Percentiles rank a stretch among this genome's conserved stretches.
Evolutionary conservation across 2,113 vertebrate species (phyloP).

Genomic region (Sinocyclocheilus maitianheensis): DNA sequence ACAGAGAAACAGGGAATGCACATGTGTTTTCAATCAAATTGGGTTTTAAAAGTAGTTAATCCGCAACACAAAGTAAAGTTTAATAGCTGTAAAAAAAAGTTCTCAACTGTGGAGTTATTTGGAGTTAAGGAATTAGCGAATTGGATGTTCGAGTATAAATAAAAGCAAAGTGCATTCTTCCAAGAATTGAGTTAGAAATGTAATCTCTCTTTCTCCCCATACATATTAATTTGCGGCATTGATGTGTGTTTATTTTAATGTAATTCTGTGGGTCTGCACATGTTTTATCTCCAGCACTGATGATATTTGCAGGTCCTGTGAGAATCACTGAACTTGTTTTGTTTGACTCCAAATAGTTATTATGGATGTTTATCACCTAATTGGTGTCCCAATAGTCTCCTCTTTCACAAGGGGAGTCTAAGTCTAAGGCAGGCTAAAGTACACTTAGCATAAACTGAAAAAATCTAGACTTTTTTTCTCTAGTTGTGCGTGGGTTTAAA

Average conservation of each 20-base stretch:
- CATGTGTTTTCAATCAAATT: constrained; percentile 1
- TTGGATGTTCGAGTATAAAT: background rate
- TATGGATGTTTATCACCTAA: constrained; percentile 28
- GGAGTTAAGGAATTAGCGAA: background rate
- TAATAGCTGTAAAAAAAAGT: background rate
- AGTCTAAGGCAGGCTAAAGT: constrained; percentile 4
- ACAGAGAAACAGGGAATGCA: background rate
- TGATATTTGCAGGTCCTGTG: constrained; percentile 1
- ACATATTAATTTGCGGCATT: background rate
- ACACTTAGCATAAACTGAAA: background rate
- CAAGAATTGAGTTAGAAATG: background rate
- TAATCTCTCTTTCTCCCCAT: background rate
- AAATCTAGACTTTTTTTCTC: background rate
- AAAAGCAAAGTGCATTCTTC: background rate
- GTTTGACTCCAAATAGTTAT: constrained; percentile 16
- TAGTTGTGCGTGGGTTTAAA: background rate
- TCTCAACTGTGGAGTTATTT: background rate
- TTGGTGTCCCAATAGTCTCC: background rate
- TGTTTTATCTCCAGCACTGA: background rate
- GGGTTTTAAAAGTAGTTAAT: background rate
- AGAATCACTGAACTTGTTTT: constrained; percentile 25
- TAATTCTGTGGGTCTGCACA: background rate
- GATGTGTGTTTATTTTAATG: background rate
- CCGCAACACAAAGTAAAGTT: background rate
- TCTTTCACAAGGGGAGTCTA: constrained; percentile 14